A percentile compares a stretch with the other conserved stretches of the same genome.
phyloP scores from a whole-genome alignment of 2,113 vertebrate species.

The Zeus faber region DNA sequence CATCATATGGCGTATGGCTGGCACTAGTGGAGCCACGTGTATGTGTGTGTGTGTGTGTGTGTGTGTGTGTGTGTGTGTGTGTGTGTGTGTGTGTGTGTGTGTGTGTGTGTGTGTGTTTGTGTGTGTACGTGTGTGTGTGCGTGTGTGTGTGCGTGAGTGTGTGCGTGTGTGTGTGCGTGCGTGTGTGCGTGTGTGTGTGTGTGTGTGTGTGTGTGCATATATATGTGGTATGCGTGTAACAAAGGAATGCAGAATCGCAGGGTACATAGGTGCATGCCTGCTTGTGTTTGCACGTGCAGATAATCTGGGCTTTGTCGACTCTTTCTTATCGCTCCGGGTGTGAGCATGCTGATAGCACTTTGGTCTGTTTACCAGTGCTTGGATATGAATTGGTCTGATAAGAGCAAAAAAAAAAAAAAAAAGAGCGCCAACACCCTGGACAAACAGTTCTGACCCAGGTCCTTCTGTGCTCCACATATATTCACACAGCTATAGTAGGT shows the following conservation, averaged over 20 bases:
- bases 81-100: no score
- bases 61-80: constrained; percentile 1
- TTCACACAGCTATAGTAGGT: no score
- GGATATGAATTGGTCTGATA: constrained; percentile 55
- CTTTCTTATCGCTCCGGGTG: constrained; percentile 25
- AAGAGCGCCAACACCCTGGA: constrained; percentile 37
- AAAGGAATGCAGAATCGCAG: not conserved
- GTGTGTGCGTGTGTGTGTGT: no score
- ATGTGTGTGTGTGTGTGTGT: constrained; percentile 14
- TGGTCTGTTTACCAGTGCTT: constrained; percentile 40
- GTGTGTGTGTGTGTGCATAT: no score
- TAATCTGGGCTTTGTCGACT: not conserved
- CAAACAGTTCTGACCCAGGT: constrained; percentile 42
- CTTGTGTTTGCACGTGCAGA: not conserved
- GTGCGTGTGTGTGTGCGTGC: no score
- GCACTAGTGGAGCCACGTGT: no score
- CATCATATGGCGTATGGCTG: no score
- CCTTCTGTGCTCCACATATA: constrained; percentile 29
- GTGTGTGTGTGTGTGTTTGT: no score
- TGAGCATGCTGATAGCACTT: constrained; percentile 18
- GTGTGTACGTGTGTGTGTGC: no score
- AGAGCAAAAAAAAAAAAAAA: constrained; percentile 22
- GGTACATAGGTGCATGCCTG: not conserved
- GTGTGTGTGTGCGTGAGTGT: no score
- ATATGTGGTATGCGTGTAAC: no score